These are phyloP conservation scores for Camponotus pennsylvanicus DNA, from an alignment of 1,140 invertebrate species.

Conservation along the genomic window DNA sequence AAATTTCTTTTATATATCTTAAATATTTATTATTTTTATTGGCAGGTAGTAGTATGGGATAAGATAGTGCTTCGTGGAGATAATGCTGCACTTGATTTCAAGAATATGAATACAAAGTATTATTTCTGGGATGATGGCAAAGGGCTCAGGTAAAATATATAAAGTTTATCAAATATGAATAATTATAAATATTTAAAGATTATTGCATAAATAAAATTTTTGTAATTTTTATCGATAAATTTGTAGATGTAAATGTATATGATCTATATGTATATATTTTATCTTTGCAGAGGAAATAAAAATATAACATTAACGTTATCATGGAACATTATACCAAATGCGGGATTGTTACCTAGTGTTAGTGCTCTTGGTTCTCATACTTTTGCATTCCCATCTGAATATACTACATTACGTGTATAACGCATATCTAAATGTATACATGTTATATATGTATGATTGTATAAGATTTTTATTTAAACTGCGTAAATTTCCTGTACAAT, in stretches of 20 bases:
- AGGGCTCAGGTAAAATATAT: slow-evolving; percentile 93
- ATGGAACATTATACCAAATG: slow-evolving; percentile 99
- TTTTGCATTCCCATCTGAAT: slow-evolving; percentile 96
- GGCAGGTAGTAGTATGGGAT: slow-evolving; percentile 98
- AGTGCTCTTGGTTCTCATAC: slow-evolving; percentile 93
- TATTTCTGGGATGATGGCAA: slow-evolving; percentile 99
- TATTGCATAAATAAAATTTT: neutral
- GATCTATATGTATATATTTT: neutral
- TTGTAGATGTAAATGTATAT: slow-evolving; percentile 9
- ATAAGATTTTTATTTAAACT: slow-evolving; percentile 56
- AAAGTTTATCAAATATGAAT: too few relatives aligned
- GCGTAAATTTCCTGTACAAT: slow-evolving; percentile 65
- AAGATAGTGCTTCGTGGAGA: slow-evolving; percentile 98
- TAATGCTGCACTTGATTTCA: slow-evolving; percentile 95
- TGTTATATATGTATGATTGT: slow-evolving; percentile 58
- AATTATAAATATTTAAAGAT: neutral
- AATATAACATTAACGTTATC: slow-evolving; percentile 97
- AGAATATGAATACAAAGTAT: slow-evolving; percentile 99
- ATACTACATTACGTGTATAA: slow-evolving; percentile 93
- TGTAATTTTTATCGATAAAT: slow-evolving; percentile 6
- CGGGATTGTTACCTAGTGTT: slow-evolving; percentile 96
- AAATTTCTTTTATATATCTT: neutral
- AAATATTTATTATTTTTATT: slow-evolving; percentile 73
- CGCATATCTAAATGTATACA: slow-evolving; percentile 49
- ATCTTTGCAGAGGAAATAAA: slow-evolving; percentile 93